A percentile compares a stretch with the other conserved stretches of the same genome.
Evolutionary conservation across 2,797 vertebrate genomes (phyloP).

Genomic region (Manis crassicaudata): DNA sequence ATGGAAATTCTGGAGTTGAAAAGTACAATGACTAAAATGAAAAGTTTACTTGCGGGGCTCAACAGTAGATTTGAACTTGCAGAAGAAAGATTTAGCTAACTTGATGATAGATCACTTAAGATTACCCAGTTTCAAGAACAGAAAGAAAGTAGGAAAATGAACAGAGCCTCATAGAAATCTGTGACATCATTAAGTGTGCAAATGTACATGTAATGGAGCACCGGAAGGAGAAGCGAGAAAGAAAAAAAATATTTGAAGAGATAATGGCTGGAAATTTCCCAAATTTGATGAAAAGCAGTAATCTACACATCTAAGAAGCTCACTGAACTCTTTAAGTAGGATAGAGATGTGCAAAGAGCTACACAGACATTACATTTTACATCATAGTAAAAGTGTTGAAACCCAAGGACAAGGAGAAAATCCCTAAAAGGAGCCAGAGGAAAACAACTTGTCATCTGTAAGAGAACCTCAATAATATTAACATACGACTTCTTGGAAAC

Average conservation of each 20-base stretch:
- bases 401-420: background rate
- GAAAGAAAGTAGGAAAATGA: background rate
- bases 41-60: background rate
- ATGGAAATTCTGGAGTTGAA: background rate
- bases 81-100: background rate
- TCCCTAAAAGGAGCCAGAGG: background rate
- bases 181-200: background rate
- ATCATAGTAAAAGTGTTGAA: background rate
- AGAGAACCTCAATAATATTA: background rate
- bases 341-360: background rate
- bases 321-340: background rate
- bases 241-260: background rate
- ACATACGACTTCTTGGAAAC: background rate
- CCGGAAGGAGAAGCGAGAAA: background rate
- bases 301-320: background rate
- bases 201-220: background rate
- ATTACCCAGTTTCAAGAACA: background rate
- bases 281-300: background rate
- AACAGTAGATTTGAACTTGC: background rate
- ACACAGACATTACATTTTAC: background rate
- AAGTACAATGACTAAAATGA: background rate
- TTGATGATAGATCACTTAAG: background rate
- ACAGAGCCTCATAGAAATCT: background rate
- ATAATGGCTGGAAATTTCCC: background rate
- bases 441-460: background rate